Evolutionary conservation across 2,797 vertebrate genomes (phyloP), one percentile per base, ranked within the genome.

Genomic region (Gymnocypris eckloni): DNA sequence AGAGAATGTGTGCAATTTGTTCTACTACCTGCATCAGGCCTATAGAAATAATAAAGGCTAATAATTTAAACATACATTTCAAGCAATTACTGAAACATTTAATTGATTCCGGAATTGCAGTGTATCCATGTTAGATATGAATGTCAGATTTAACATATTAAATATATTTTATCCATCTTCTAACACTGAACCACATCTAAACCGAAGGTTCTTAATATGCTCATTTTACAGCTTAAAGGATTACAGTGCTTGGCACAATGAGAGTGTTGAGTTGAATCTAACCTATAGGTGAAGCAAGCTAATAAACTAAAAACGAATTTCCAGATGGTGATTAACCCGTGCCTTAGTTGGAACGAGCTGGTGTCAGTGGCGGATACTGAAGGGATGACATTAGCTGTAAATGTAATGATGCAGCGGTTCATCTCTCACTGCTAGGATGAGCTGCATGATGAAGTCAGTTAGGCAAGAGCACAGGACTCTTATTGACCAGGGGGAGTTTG

Each of bases 371-470:
- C 11, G 25, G 48, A 75, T 75, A 80, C 72, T 79, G 78, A 86
- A 79, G 41, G 69, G 61, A 86, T 86, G 83, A 88, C 80, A 88
- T 85, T 82, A 81, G 85, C 71, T 82, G 81, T 81, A 80, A 80
- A 87, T 85, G 87, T 82, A 87, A 88, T 87, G 61, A 77, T 61
- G 79, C 83, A 85, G 81, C 25, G 77, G 79, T 83, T 39, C 45
- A 83, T 88, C 72, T 83, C 78, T 73, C 45, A 45, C 81, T 83
- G 67, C 85, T 81, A 73, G 85, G 80, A 87, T 87, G 81, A 87
- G 87, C 87, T 90, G 84, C 71, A 80, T 91, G 84, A 93, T 92
- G 90, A 93, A 93, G 92, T 92, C 90, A 83, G 87, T 92, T 86
- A 81, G 88, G 82, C 82, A 90, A 86, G 87, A 89, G 91, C 85